Percentiles rank a stretch among this genome's conserved stretches.
phyloP scores from a whole-genome alignment of 2,888 invertebrate species.

The Drosophila ezoana region DNA sequence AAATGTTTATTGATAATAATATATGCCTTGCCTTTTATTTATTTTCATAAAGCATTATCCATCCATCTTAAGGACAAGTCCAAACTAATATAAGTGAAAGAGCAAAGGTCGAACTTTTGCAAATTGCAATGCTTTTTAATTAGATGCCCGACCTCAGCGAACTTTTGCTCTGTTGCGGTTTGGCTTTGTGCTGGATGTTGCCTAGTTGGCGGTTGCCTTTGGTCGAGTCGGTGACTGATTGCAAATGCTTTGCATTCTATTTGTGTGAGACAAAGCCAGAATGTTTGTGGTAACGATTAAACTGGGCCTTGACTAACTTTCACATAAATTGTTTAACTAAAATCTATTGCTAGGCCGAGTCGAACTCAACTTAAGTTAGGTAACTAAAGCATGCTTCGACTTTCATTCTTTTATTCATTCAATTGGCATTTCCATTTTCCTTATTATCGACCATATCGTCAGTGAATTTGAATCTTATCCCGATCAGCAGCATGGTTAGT shows the following conservation, averaged over 20 bases:
- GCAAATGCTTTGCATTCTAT: slow-evolving; percentile 10
- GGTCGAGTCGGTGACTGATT: slow-evolving; percentile 7
- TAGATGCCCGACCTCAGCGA: slow-evolving; percentile 20
- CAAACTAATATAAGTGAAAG: not conserved
- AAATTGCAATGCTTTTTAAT: slow-evolving; percentile 47
- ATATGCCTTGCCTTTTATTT: not conserved
- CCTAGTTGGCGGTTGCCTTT: slow-evolving; percentile 11
- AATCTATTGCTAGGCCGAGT: no score
- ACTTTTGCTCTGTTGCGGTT: slow-evolving; percentile 33
- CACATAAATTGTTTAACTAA: no score
- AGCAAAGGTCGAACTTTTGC: slow-evolving; percentile 1
- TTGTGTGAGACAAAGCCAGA: not conserved
- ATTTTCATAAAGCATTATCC: not conserved
- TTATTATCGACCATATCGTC: no score
- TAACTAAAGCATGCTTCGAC: no score
- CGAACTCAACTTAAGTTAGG: no score
- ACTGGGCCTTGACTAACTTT: no score
- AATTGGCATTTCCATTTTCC: no score
- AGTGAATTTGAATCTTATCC: no score
- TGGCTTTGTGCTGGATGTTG: slow-evolving; percentile 1
- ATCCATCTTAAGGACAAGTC: not conserved
- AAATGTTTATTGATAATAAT: not conserved
- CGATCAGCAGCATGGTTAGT: slow-evolving; percentile 44
- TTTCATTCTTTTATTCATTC: no score
- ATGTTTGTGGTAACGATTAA: no score